Percentiles rank a stretch among this genome's conserved stretches.
Conservation (phyloP, 2,113 vertebrate species). For the Corydoras sp. region DNA sequence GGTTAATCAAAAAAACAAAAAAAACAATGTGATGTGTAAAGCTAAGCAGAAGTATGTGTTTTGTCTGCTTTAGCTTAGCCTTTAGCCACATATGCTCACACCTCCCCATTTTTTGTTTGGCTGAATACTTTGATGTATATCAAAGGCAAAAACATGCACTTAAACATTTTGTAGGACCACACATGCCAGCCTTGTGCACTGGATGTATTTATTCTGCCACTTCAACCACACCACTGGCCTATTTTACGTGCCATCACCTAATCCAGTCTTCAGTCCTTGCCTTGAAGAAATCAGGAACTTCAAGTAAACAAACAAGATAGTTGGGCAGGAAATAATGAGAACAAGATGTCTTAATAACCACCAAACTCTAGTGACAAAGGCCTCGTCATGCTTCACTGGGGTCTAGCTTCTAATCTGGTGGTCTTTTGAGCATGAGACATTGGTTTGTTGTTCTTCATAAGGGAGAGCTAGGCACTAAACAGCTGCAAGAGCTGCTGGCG, state of each 20-base stretch:
- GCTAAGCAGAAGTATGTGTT: no score
- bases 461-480: slow-evolving; percentile 66
- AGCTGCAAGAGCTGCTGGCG: slow-evolving; percentile 72
- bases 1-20: no score
- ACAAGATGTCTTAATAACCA: slow-evolving; percentile 52
- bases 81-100: no score
- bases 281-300: slow-evolving; percentile 16
- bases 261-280: slow-evolving; percentile 16
- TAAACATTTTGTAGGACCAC: not conserved
- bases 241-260: slow-evolving; percentile 8
- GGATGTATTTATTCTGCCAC: slow-evolving; percentile 14
- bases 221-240: slow-evolving; percentile 17
- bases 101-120: not conserved
- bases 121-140: not conserved
- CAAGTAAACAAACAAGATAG: slow-evolving; percentile 28
- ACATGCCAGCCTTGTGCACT: slow-evolving; percentile 3
- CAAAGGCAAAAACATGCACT: not conserved
- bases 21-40: no score
- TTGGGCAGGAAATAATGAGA: slow-evolving; percentile 47
- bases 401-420: slow-evolving; percentile 67
- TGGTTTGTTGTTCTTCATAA: slow-evolving; percentile 42
- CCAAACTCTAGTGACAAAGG: slow-evolving; percentile 67
- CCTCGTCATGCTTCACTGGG: slow-evolving; percentile 64
- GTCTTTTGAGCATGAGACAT: slow-evolving; percentile 64
- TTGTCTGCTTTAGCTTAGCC: not conserved